Evolutionary conservation across 2,888 invertebrate species (phyloP).

Genomic region (Acanthopleura granulata): DNA sequence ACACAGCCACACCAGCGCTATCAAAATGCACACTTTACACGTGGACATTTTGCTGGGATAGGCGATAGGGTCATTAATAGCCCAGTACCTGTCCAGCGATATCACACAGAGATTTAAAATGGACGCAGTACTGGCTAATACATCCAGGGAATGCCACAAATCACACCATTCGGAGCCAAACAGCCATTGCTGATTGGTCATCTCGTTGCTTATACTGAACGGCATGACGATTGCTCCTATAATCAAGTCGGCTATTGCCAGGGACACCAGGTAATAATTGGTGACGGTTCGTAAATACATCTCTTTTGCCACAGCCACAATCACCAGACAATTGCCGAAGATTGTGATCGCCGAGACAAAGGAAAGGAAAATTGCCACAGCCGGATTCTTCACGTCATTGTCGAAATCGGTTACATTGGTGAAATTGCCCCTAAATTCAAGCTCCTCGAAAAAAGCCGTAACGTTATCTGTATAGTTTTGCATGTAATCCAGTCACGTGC

Average conservation of each 20-base stretch:
- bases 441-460: conserved; percentile 3
- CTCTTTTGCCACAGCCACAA: conserved; percentile 92
- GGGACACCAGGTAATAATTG: conserved; percentile 96
- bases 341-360: conserved; percentile 93
- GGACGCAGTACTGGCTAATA: conserved; percentile 96
- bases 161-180: conserved; percentile 98
- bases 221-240: conserved; percentile 99
- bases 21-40: conserved; percentile 86
- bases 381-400: conserved; percentile 42
- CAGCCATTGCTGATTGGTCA: conserved; percentile 77
- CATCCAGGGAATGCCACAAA: conserved; percentile 96
- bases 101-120: conserved; percentile 98
- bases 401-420: not conserved
- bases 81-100: conserved; percentile 97
- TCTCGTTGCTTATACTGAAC: conserved; percentile 73
- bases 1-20: conserved; percentile 96
- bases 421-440: not conserved
- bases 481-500: conserved; percentile 12
- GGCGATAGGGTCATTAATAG: conserved; percentile 97
- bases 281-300: conserved; percentile 96
- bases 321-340: conserved; percentile 94
- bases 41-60: conserved; percentile 96
- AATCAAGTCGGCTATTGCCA: conserved; percentile 96
- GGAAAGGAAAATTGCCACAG: conserved; percentile 81
- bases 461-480: conserved; percentile 13